Conservation (phyloP, 2,888 invertebrate species). For the Cylloceria caligata region DNA sequence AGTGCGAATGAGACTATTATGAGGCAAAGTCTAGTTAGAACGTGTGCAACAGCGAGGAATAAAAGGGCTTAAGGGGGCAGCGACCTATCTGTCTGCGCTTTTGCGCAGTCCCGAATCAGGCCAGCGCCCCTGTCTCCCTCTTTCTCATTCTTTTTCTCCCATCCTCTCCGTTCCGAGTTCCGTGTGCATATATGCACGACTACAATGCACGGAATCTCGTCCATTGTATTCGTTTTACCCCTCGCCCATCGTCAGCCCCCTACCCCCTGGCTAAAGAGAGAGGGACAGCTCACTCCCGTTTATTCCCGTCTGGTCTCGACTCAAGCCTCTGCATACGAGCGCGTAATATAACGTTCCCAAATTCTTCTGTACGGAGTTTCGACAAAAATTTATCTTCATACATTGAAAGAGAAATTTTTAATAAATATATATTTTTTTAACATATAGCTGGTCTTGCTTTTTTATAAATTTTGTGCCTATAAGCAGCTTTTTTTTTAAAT, state of each 20-base stretch:
- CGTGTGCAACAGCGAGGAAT: conserved; percentile 51
- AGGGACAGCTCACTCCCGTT: conserved; percentile 38
- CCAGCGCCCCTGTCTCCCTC: conserved; percentile 57
- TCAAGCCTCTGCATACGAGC: conserved; percentile 23
- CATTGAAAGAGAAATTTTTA: neutral
- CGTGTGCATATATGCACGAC: conserved; percentile 56
- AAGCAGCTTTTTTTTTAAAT: neutral
- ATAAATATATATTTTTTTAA: neutral
- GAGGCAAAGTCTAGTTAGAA: conserved; percentile 54
- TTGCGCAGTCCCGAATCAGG: conserved; percentile 67
- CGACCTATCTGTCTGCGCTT: conserved; percentile 68
- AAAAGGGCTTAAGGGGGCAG: conserved; percentile 68
- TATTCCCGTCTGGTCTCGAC: conserved; percentile 61
- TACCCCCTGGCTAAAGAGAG: conserved; percentile 37
- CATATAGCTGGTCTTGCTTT: neutral
- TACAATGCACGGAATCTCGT: conserved; percentile 66
- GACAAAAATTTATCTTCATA: conserved; percentile 26
- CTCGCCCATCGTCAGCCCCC: conserved; percentile 64
- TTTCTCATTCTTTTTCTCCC: conserved; percentile 48
- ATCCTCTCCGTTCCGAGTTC: conserved; percentile 62
- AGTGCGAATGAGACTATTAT: conserved; percentile 29
- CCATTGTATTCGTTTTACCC: conserved; percentile 67
- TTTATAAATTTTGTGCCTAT: neutral
- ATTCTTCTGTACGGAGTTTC: conserved; percentile 27
- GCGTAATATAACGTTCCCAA: conserved; percentile 51